Evolutionary conservation across 2,888 invertebrate species (phyloP), one percentile per base, ranked within the genome.

Genomic region (Melinaea marsaeus): DNA sequence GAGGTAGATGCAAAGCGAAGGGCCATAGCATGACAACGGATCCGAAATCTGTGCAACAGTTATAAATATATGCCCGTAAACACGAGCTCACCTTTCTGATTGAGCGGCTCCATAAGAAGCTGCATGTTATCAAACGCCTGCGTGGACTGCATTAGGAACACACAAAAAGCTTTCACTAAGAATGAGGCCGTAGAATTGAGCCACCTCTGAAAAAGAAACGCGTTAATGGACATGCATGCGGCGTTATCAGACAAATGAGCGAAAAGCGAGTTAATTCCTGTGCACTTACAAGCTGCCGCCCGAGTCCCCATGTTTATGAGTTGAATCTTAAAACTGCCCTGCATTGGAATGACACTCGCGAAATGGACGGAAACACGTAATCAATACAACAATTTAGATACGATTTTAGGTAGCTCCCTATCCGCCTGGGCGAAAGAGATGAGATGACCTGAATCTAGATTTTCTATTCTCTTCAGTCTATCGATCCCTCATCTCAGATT

Each of bases 301-400:
- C 96, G 94, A 76, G 97, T 97, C 88, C 97, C 97, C 97, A 97
- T 97, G 90, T 94, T 95, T 89, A 93, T 93, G 78, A 93, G 92
- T 83, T 93, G 93, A 78, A 93, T 93, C 91, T 91, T 93, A 88
- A 93, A 93, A 85, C 93, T 93, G 87, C 93, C 93, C 88, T 93
- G 93, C 93, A 93, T 93, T 86, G 80, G 82, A 79, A 76, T 79
- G 77, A 76, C 78, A 72, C 78, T 73, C 78, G 74, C 76, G 72
- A 78, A 75, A 76, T 75, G 75, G 70, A 69, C 70, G 72, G 72
- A 70, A 73, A 77, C 77, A 69, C 71, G 69, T 72, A 86, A 89
- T 88, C 88, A 76, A 88, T 86, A 86, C 74, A 80, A 76, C 77
- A 77, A 75, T 74, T 75, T 74, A 75, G 73, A 72, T 74, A 73